A percentile compares a stretch with the other conserved stretches of the same genome.
These are phyloP conservation scores for Eidolon dupreanum DNA, from an alignment of 2,797 vertebrate species.

Conservation along the genomic window DNA sequence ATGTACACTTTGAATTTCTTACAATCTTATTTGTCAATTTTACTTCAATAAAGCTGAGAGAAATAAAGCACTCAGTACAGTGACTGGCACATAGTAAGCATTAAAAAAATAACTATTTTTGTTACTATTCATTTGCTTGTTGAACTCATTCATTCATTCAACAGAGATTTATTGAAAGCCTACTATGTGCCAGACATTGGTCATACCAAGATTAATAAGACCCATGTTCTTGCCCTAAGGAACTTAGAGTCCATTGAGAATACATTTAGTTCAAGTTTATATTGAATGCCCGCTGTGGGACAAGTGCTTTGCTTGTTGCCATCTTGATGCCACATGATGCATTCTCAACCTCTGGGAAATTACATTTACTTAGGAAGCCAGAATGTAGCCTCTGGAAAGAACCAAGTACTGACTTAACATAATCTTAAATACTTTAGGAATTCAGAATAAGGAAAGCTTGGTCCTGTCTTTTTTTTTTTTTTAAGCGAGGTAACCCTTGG, in stretches of 20 bases:
- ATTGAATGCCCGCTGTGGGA: not conserved
- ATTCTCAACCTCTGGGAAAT: slow-evolving; percentile 37
- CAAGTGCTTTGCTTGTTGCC: slow-evolving; percentile 40
- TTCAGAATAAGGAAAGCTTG: slow-evolving; percentile 26
- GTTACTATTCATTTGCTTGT: not conserved
- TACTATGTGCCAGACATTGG: not conserved
- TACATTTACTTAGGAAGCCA: slow-evolving; percentile 43
- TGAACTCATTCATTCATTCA: slow-evolving; percentile 7
- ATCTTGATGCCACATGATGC: slow-evolving; percentile 28
- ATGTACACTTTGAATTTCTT: not conserved
- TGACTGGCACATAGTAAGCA: not conserved
- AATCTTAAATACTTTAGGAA: slow-evolving; percentile 53
- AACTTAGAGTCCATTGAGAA: slow-evolving; percentile 18
- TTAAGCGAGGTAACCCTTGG: no score
- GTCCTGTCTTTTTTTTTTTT: not conserved
- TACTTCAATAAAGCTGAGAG: not conserved
- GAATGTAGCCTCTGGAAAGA: slow-evolving; percentile 49
- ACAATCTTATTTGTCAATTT: not conserved
- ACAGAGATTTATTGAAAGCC: slow-evolving; percentile 35
- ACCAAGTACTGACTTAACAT: slow-evolving; percentile 15
- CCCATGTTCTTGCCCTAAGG: not conserved
- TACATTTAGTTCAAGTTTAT: not conserved
- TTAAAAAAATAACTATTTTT: slow-evolving; percentile 34
- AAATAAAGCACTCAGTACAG: not conserved
- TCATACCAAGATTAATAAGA: slow-evolving; percentile 14